Evolutionary conservation across 2,797 vertebrate genomes (phyloP).

Genomic region (Pseudotriccus pelzelni): DNA sequence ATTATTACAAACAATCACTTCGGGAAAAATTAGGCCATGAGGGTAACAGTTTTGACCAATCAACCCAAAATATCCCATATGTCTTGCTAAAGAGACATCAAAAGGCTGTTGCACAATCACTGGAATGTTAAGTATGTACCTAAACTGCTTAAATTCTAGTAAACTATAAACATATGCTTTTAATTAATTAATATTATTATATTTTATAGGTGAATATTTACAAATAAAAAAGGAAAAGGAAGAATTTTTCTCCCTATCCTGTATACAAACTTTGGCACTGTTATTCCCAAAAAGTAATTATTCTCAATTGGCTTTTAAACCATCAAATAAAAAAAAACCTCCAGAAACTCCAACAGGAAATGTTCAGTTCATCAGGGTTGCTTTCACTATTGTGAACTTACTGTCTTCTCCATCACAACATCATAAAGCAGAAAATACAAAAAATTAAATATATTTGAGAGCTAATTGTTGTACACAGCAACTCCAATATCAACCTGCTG

Average conservation of each 20-base stretch:
- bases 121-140: background rate
- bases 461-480: background rate
- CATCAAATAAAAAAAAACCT: background rate
- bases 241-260: background rate
- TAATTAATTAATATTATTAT: background rate
- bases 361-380: background rate
- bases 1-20: background rate
- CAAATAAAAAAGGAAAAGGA: background rate
- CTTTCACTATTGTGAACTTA: background rate
- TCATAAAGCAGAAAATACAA: background rate
- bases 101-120: background rate
- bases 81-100: background rate
- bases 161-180: background rate
- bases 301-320: background rate
- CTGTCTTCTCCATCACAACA: background rate
- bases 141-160: background rate
- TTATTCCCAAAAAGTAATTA: background rate
- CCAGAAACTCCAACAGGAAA: background rate
- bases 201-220: background rate
- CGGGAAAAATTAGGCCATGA: background rate
- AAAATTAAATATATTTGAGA: background rate
- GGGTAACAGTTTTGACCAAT: background rate
- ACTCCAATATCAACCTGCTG: background rate
- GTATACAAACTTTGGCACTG: background rate
- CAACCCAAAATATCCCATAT: background rate